These are phyloP conservation scores for Petrocephalus schoutedeni DNA, from an alignment of 2,797 vertebrate genomes.

Conservation along the genomic window DNA sequence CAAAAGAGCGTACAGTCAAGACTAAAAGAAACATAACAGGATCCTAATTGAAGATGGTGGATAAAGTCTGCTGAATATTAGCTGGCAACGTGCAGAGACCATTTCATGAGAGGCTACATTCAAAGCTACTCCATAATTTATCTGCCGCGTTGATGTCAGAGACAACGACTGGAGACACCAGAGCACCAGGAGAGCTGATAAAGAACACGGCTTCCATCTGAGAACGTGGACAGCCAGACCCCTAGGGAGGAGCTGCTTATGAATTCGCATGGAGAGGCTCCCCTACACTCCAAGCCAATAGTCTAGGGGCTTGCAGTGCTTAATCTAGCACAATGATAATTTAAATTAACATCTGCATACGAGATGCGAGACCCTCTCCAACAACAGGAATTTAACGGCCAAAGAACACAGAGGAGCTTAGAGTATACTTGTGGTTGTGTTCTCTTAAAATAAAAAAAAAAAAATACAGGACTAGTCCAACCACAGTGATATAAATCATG, in stretches of 20 bases:
- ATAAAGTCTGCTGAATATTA: conserved; percentile 24
- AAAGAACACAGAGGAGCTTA: background rate
- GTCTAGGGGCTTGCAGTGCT: conserved; percentile 45
- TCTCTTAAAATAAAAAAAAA: conserved; percentile 35
- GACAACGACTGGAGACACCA: background rate
- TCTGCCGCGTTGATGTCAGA: conserved; percentile 30
- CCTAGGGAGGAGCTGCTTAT: conserved; percentile 42
- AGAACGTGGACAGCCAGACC: conserved; percentile 35
- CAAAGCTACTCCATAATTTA: conserved; percentile 29
- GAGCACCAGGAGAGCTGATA: conserved; percentile 17
- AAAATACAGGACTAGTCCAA: conserved; percentile 48
- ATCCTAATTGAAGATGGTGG: conserved; percentile 15
- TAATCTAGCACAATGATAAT: conserved; percentile 65
- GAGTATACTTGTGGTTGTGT: background rate
- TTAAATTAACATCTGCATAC: conserved; percentile 68
- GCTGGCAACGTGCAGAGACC: conserved; percentile 18
- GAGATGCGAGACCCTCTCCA: conserved; percentile 58
- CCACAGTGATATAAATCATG: conserved; percentile 61
- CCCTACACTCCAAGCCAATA: conserved; percentile 57
- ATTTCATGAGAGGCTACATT: conserved; percentile 25
- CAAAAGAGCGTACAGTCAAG: conserved; percentile 11
- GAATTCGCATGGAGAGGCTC: conserved; percentile 48
- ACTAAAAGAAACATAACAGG: conserved; percentile 29
- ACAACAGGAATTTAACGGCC: conserved; percentile 36
- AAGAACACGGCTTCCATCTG: conserved; percentile 34